Evolutionary conservation across 2,888 invertebrate species (phyloP).

Genomic region (Colletes collaris): DNA sequence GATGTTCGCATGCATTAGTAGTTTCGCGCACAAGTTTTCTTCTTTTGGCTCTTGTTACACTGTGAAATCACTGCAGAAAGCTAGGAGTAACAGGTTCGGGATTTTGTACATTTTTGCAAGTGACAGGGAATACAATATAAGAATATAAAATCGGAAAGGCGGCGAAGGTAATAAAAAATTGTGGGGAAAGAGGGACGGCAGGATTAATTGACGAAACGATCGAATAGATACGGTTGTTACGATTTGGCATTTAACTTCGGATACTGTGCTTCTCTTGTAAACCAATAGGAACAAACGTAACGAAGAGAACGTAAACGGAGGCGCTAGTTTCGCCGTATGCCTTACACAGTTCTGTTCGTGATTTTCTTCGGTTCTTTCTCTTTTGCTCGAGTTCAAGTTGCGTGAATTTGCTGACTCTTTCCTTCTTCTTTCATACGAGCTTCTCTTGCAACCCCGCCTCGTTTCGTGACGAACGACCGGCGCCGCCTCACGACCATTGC

Average conservation of each 20-base stretch:
- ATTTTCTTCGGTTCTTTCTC: constrained; percentile 46
- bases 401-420: constrained; percentile 43
- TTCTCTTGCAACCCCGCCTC: constrained; percentile 52
- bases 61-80: constrained; percentile 30
- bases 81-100: constrained; percentile 33
- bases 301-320: constrained; percentile 33
- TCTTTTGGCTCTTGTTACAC: constrained; percentile 8
- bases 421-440: constrained; percentile 55
- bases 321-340: constrained; percentile 45
- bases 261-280: constrained; percentile 14
- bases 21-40: constrained; percentile 32
- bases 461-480: constrained; percentile 61
- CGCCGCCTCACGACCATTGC: constrained; percentile 70
- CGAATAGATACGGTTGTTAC: constrained; percentile 39
- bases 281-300: constrained; percentile 25
- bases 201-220: constrained; percentile 23
- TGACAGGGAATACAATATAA: neutral
- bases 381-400: constrained; percentile 37
- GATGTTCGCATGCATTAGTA: constrained; percentile 41
- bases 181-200: constrained; percentile 3
- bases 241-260: constrained; percentile 42
- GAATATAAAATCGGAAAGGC: neutral
- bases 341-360: constrained; percentile 14
- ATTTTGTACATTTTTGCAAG: constrained; percentile 4
- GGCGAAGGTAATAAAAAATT: constrained; percentile 1